These are phyloP conservation scores for Actinemys pallida DNA, from an alignment of 2,113 vertebrate species.

Conservation along the genomic window DNA sequence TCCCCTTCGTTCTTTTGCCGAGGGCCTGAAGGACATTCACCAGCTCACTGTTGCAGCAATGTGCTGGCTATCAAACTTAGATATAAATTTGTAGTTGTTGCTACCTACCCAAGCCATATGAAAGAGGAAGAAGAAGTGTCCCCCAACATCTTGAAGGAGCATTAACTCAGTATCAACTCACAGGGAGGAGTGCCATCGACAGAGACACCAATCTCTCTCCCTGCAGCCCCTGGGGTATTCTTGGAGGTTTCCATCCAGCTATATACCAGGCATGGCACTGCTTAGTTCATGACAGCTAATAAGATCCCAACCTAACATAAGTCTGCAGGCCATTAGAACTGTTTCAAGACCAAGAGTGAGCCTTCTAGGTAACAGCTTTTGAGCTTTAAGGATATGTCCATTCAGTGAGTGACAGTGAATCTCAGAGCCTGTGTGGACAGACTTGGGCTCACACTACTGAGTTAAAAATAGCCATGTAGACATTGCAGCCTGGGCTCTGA, in stretches of 20 bases:
- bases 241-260: slow-evolving; percentile 21
- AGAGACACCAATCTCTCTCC: slow-evolving; percentile 32
- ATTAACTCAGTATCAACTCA: slow-evolving; percentile 28
- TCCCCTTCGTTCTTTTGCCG: too few relatives aligned
- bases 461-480: background rate
- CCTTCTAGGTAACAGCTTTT: background rate
- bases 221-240: slow-evolving; percentile 19
- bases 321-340: background rate
- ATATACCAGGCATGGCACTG: background rate
- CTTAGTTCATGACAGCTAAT: background rate
- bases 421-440: background rate
- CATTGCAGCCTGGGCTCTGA: background rate
- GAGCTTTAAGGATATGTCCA: background rate
- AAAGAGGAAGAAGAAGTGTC: background rate
- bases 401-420: background rate
- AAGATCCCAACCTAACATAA: background rate
- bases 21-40: too few relatives aligned
- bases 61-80: too few relatives aligned
- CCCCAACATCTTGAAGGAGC: slow-evolving; percentile 6
- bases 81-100: too few relatives aligned
- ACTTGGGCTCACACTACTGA: background rate
- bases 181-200: slow-evolving; percentile 5
- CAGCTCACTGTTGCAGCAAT: too few relatives aligned
- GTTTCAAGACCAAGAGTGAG: background rate
- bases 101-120: too few relatives aligned